A percentile compares a stretch with the other conserved stretches of the same genome.
phyloP scores from a whole-genome alignment of 2,797 vertebrate genomes.

The Sciurus carolinensis region DNA sequence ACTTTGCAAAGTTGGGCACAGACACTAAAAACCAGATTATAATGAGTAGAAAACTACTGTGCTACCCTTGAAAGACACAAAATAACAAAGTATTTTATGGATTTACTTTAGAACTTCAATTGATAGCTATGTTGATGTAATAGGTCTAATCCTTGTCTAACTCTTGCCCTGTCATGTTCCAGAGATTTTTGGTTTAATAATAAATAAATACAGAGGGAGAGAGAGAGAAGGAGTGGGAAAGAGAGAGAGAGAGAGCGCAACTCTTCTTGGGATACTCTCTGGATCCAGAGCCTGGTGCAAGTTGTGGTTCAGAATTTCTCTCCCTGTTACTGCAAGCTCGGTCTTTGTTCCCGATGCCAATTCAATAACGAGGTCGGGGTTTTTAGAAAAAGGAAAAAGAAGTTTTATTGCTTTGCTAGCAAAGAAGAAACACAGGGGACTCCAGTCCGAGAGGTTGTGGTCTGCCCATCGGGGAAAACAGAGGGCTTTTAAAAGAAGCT shows the following conservation, averaged over 20 bases:
- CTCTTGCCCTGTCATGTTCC: not conserved
- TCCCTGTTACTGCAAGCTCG: not conserved
- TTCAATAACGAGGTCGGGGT: too few relatives aligned
- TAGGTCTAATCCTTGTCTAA: not conserved
- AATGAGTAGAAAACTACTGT: not conserved
- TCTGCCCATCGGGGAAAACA: too few relatives aligned
- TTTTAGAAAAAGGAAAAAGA: too few relatives aligned
- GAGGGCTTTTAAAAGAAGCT: too few relatives aligned
- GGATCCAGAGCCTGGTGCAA: not conserved
- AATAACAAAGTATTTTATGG: not conserved
- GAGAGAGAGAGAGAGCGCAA: not conserved
- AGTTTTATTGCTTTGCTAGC: too few relatives aligned
- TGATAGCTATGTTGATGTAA: not conserved
- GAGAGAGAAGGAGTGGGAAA: not conserved
- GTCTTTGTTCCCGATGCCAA: too few relatives aligned
- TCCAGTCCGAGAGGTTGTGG: too few relatives aligned
- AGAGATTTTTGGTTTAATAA: constrained; percentile 13
- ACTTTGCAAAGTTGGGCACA: not conserved
- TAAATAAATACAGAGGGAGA: too few relatives aligned
- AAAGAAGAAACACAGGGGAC: too few relatives aligned
- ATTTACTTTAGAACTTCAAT: constrained; percentile 51
- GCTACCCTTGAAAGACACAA: not conserved
- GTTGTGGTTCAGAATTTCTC: not conserved
- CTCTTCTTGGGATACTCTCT: not conserved
- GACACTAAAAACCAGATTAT: not conserved